These are phyloP conservation scores for Notospermus geniculatus DNA, from an alignment of 1,140 invertebrate genomes.

Conservation along the genomic window DNA sequence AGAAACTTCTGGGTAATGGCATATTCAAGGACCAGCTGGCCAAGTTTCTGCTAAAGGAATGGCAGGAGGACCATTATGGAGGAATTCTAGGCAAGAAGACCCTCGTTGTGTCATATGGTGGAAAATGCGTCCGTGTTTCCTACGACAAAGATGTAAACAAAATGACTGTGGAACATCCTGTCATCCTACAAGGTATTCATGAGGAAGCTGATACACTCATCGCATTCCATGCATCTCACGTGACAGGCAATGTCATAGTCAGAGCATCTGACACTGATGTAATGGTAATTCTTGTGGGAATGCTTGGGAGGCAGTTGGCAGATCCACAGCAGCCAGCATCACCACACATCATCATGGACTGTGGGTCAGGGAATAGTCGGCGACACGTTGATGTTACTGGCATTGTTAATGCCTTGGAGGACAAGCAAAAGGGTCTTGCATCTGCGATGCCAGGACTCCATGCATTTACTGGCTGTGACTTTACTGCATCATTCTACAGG, in stretches of 20 bases:
- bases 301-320: neutral
- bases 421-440: neutral
- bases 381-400: neutral
- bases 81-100: neutral
- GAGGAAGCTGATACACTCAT: conserved; percentile 7
- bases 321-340: neutral
- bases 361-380: neutral
- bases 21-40: neutral
- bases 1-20: conserved; percentile 1
- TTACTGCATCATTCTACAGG: conserved; percentile 3
- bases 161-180: neutral
- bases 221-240: neutral
- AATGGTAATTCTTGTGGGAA: neutral
- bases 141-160: neutral
- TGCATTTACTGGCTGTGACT: neutral
- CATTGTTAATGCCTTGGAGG: neutral
- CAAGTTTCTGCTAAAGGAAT: neutral
- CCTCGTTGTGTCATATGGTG: neutral
- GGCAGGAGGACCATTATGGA: neutral
- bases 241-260: neutral
- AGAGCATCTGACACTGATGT: conserved; percentile 9
- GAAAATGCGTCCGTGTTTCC: neutral
- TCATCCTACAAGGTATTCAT: neutral
- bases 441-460: neutral
- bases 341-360: neutral